phyloP scores from a whole-genome alignment of 2,113 vertebrate species.

The Campylorhamphus procurvoides region DNA sequence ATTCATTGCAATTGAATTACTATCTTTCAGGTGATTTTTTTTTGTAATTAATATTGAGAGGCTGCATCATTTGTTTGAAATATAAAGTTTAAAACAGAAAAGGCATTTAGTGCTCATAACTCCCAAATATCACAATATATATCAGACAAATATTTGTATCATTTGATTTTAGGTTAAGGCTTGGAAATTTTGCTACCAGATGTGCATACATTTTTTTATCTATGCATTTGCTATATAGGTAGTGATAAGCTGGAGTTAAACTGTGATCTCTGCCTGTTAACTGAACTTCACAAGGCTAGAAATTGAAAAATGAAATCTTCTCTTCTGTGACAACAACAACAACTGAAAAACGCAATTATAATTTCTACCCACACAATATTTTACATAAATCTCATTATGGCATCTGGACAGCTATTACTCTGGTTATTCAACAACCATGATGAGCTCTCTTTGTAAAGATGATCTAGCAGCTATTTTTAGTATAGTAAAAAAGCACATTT shows the following conservation, averaged over 20 bases:
- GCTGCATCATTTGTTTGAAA: not conserved
- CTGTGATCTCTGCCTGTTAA: not conserved
- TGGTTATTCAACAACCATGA: not conserved
- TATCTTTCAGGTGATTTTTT: not conserved
- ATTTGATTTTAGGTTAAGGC: not conserved
- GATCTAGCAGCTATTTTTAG: conserved; percentile 17
- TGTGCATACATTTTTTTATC: not conserved
- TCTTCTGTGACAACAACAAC: not conserved
- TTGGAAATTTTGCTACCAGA: not conserved
- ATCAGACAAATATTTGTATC: not conserved
- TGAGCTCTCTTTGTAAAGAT: conserved; percentile 26
- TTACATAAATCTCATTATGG: conserved; percentile 54
- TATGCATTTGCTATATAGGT: not conserved
- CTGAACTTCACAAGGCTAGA: not conserved
- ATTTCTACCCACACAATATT: not conserved
- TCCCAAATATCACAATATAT: not conserved
- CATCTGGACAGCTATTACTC: conserved; percentile 34
- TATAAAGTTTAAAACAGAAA: not conserved
- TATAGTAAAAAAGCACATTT: not conserved
- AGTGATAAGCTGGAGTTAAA: not conserved
- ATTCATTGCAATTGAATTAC: not conserved
- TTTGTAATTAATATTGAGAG: not conserved
- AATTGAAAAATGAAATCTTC: conserved; percentile 27
- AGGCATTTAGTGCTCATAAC: not conserved
- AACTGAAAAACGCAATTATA: conserved; percentile 2